A percentile compares a stretch with the other conserved stretches of the same genome.
phyloP scores from a whole-genome alignment of 1,140 invertebrate genomes.

The Hypsibius dujardini region DNA sequence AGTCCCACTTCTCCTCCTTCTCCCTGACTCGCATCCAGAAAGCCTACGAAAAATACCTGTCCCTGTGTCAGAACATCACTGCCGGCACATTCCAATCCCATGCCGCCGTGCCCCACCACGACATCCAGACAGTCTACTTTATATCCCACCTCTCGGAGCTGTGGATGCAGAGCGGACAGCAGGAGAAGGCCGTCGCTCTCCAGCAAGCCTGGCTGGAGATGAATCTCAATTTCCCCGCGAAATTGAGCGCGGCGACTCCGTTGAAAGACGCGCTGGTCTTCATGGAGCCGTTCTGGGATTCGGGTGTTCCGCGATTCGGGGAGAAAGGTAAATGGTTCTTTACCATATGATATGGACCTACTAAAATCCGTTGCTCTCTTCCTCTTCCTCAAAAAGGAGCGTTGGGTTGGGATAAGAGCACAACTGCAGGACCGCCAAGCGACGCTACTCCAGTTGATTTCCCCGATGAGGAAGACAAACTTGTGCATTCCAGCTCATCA shows the following conservation, averaged over 20 bases:
- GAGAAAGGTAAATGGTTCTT: no score
- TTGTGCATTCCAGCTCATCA: conserved; percentile 24
- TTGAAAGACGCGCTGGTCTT: conserved; percentile 27
- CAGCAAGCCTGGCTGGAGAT: conserved; percentile 38
- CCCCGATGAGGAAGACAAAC: conserved; percentile 27
- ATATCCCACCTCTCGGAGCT: conserved; percentile 32
- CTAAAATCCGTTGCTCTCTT: no score
- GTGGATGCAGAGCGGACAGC: conserved; percentile 33
- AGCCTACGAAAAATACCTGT: conserved; percentile 33
- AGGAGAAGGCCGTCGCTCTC: conserved; percentile 35
- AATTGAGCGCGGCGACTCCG: conserved; percentile 21
- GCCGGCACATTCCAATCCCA: conserved; percentile 28
- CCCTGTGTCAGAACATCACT: conserved; percentile 26
- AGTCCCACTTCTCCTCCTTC: conserved; percentile 31
- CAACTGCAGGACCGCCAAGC: no score
- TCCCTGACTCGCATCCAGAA: conserved; percentile 29
- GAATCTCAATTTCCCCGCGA: conserved; percentile 33
- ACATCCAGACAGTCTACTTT: conserved; percentile 21
- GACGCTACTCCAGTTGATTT: no score
- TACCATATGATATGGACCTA: no score
- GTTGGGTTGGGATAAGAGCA: no score
- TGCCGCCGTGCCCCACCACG: conserved; percentile 24
- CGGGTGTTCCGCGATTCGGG: conserved; percentile 35
- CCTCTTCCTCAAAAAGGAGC: no score
- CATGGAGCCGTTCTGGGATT: conserved; percentile 40